Evolutionary conservation across 2,797 vertebrate genomes (phyloP).

Genomic region (Lepus townsendii): DNA sequence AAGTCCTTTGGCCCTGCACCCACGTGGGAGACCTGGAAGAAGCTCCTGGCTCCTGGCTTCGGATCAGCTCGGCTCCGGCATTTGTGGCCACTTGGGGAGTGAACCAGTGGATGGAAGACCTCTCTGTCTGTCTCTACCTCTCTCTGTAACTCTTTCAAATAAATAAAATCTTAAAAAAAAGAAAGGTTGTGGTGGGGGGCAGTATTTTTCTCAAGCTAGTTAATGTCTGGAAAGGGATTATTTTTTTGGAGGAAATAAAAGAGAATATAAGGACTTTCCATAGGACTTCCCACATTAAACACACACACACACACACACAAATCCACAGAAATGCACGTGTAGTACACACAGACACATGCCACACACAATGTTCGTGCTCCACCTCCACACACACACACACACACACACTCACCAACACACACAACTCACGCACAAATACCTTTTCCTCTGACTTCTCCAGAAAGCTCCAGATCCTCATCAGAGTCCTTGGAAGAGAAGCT

Average conservation of each 20-base stretch:
- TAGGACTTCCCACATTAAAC: background rate
- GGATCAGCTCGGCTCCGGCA: no score
- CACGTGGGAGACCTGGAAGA: no score
- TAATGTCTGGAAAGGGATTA: slow-evolving; percentile 34
- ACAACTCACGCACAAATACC: background rate
- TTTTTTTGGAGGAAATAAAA: slow-evolving; percentile 24
- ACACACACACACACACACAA: background rate
- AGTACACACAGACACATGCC: background rate
- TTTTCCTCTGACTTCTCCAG: background rate
- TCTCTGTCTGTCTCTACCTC: no score
- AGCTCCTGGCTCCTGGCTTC: no score
- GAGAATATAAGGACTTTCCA: background rate
- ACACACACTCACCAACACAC: background rate
- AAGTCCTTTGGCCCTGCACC: no score
- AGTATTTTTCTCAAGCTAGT: background rate
- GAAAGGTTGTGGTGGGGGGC: background rate
- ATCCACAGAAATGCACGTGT: no score
- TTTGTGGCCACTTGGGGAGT: no score
- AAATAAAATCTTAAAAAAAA: no score
- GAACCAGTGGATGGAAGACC: no score
- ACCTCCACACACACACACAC: background rate
- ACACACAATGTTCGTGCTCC: background rate
- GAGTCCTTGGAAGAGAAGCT: no score
- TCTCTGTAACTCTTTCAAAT: no score
- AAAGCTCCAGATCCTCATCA: background rate